Percentiles rank a stretch among this genome's conserved stretches.
These are phyloP conservation scores for Chaetoderma sp. DNA, from an alignment of 2,888 invertebrate genomes.

Conservation along the genomic window DNA sequence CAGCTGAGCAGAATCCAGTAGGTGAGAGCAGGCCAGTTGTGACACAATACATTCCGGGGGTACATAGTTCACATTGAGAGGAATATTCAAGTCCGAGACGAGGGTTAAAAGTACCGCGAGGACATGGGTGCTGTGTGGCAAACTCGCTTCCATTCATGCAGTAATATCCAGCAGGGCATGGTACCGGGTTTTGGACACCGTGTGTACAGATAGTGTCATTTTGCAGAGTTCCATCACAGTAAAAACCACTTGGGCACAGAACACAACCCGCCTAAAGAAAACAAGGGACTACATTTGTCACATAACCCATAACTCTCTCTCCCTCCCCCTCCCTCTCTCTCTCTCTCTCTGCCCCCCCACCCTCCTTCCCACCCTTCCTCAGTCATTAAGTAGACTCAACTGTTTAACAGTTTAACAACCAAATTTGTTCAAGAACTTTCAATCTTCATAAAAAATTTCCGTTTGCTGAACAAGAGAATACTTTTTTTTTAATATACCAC, in stretches of 20 bases:
- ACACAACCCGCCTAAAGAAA: conserved; percentile 55
- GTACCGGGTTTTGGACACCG: conserved; percentile 62
- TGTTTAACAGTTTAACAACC: too few species aligned
- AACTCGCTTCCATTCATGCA: conserved; percentile 58
- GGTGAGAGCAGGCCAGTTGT: conserved; percentile 48
- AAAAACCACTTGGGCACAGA: conserved; percentile 58
- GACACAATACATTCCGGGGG: conserved; percentile 59
- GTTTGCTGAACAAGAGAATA: too few species aligned
- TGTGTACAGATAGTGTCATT: conserved; percentile 60
- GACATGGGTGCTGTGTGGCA: conserved; percentile 56
- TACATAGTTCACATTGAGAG: conserved; percentile 57
- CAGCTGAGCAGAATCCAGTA: conserved; percentile 49
- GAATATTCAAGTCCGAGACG: conserved; percentile 39
- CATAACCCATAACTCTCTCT: too few species aligned
- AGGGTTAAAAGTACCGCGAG: conserved; percentile 56
- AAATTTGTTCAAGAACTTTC: too few species aligned
- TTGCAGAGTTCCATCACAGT: conserved; percentile 63
- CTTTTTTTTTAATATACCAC: too few species aligned
- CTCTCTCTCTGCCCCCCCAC: too few species aligned
- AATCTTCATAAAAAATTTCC: too few species aligned
- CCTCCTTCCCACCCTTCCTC: too few species aligned
- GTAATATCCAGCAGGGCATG: conserved; percentile 59
- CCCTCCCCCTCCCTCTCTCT: too few species aligned
- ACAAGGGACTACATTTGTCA: neutral
- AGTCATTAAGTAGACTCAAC: too few species aligned